Base-by-base conservation (phyloP, 2,113 vertebrate genomes). In the Odontesthes bonariensis region DNA sequence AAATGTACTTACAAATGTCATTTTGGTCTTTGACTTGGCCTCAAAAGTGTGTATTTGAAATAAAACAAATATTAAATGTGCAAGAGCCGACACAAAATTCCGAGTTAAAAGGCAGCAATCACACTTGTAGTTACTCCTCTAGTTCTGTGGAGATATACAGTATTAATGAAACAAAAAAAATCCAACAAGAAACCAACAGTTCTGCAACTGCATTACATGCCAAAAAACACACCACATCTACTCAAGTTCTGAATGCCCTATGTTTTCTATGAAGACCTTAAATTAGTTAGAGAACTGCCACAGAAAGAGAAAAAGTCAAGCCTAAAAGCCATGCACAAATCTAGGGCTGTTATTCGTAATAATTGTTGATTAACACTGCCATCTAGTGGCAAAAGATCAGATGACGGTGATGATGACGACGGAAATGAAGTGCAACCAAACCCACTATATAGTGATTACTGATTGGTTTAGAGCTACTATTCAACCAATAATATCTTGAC, bases 361-460 rank as follows among this genome's bases (percentile, higher is more conserved):
- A 82, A 89, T 42, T 53, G 69, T 83, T 84, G 73, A 74, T 74
- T 74, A 59, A 85, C 79, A 89, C 69, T 84, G 90, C 90, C 91
- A 92, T 88, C 93, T 93, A 65, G 69, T 89, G 92, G 89, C 10
- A 0, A 80, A 58, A 74, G 0, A n/a, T 40, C 12, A 54, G 10
- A 69, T 27, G 8, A 58, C 13, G 31, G 54, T 31, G 8, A 58
- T 11, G 31, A 53, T 47, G 23, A 57, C 35, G 35, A 6, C 0
- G 14, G 46, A 1, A 62, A 16, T 77, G 12, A 13, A 33, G 51
- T 4, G 22, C 61, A 76, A 77, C 62, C 75, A 60, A 82, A 72
- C 73, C 12, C 16, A 32, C 7, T 7, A 23, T 9, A 11, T 17
- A 23, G 54, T 84, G 13, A 16, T 35, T 14, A 1, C 1, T 14